Percentiles rank a stretch among this genome's conserved stretches.
These are phyloP conservation scores for Phalacrocorax pelagicus DNA, from an alignment of 2,113 vertebrate species.

Conservation along the genomic window DNA sequence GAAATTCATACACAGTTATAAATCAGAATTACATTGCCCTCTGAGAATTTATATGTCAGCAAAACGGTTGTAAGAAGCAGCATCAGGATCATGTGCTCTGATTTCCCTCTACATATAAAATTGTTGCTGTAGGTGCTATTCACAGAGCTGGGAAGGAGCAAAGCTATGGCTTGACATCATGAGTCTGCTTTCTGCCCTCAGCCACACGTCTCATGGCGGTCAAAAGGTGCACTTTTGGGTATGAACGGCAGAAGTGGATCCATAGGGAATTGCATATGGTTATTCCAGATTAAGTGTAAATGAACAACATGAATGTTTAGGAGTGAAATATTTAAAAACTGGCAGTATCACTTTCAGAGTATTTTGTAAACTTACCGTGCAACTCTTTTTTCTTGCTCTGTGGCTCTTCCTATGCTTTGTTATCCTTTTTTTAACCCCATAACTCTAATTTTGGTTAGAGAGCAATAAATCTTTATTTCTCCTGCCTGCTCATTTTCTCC, in stretches of 20 bases:
- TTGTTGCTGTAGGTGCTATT: not conserved
- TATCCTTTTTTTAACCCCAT: not conserved
- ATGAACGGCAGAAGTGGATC: not conserved
- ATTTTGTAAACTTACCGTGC: not conserved
- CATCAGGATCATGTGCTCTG: not conserved
- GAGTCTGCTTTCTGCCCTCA: not conserved
- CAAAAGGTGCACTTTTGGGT: not conserved
- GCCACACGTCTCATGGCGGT: not conserved
- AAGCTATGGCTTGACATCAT: not conserved
- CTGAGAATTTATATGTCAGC: not conserved
- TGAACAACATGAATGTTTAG: not conserved
- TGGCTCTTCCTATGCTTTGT: not conserved
- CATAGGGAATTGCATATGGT: not conserved
- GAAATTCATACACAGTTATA: not conserved
- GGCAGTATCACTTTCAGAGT: not conserved
- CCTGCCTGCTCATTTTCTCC: not conserved
- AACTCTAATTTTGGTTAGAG: not conserved
- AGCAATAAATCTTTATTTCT: not conserved
- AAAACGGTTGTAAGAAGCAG: not conserved
- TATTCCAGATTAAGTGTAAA: not conserved
- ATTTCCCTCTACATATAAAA: fast-evolving
- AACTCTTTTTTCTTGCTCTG: not conserved
- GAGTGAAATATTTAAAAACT: not conserved
- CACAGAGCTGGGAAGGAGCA: not conserved
- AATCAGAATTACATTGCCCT: not conserved